Evolutionary conservation across 2,888 invertebrate species (phyloP).

Genomic region (Pollenia labialis): DNA sequence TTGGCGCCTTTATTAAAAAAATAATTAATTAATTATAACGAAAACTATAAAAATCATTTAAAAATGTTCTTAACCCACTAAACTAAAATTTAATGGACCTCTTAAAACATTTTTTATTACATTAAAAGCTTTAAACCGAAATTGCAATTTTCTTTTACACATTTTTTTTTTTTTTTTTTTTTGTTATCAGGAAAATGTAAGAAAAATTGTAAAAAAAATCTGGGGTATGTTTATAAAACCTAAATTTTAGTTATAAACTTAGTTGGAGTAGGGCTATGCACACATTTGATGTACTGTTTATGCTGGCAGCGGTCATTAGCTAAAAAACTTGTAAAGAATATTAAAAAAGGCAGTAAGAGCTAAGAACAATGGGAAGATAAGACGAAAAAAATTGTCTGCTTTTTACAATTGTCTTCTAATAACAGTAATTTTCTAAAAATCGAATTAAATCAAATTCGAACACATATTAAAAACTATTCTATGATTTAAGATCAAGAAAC

Average conservation of each 20-base stretch:
- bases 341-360: neutral
- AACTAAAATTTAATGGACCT: neutral
- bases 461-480: too few relatives aligned
- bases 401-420: neutral
- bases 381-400: neutral
- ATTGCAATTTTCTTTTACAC: neutral
- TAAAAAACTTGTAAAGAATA: conserved; percentile 24
- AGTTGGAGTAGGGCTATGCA: neutral
- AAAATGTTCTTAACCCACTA: neutral
- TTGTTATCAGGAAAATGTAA: conserved; percentile 27
- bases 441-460: too few relatives aligned
- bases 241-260: conserved; percentile 48
- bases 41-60: neutral
- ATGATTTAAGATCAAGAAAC: too few relatives aligned
- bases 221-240: conserved; percentile 52
- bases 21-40: conserved; percentile 2
- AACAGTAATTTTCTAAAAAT: too few relatives aligned
- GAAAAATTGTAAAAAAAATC: conserved; percentile 28
- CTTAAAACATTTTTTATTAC: conserved; percentile 15
- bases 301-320: conserved; percentile 3
- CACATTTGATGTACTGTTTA: neutral
- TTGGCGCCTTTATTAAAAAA: neutral
- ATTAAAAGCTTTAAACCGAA: conserved; percentile 25
- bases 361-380: conserved; percentile 15
- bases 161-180: neutral